phyloP scores from a whole-genome alignment of 2,888 invertebrate species.

The Ariolimax columbianus region DNA sequence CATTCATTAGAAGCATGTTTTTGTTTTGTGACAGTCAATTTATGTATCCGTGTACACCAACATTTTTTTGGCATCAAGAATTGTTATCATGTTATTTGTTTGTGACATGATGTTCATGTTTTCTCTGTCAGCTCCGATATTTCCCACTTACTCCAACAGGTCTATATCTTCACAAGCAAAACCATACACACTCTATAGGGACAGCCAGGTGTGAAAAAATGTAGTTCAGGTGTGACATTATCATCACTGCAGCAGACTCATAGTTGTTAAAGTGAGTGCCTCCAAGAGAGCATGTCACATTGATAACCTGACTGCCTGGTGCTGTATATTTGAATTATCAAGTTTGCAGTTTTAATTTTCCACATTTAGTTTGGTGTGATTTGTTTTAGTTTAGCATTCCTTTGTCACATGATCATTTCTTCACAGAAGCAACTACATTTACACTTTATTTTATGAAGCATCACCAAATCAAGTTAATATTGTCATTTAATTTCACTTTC shows the following conservation, averaged over 20 bases:
- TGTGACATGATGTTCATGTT: neutral
- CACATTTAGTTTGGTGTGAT: slow-evolving; percentile 19
- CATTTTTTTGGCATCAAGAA: neutral
- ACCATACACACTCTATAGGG: slow-evolving; percentile 37
- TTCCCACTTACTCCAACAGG: slow-evolving; percentile 42
- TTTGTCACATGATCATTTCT: slow-evolving; percentile 11
- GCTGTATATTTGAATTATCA: slow-evolving; percentile 31
- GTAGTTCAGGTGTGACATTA: slow-evolving; percentile 27
- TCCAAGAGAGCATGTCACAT: slow-evolving; percentile 24
- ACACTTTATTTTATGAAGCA: neutral
- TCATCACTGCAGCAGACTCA: slow-evolving; percentile 27
- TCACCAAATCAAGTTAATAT: neutral
- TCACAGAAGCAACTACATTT: neutral
- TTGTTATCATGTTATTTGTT: neutral
- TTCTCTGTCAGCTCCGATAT: slow-evolving; percentile 1
- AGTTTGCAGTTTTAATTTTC: slow-evolving; percentile 34
- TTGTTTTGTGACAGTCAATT: neutral
- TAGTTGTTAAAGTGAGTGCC: slow-evolving; percentile 46
- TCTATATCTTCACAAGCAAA: slow-evolving; percentile 52
- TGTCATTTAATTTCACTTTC: neutral
- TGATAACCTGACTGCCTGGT: slow-evolving; percentile 17
- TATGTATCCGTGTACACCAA: neutral
- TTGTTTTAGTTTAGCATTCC: slow-evolving; percentile 22
- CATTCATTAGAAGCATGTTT: neutral
- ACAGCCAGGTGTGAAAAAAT: slow-evolving; percentile 24